Evolutionary conservation across 35 echinoderm and acorn worm genomes (phyloP).

Genomic region (Diadema setosum): DNA sequence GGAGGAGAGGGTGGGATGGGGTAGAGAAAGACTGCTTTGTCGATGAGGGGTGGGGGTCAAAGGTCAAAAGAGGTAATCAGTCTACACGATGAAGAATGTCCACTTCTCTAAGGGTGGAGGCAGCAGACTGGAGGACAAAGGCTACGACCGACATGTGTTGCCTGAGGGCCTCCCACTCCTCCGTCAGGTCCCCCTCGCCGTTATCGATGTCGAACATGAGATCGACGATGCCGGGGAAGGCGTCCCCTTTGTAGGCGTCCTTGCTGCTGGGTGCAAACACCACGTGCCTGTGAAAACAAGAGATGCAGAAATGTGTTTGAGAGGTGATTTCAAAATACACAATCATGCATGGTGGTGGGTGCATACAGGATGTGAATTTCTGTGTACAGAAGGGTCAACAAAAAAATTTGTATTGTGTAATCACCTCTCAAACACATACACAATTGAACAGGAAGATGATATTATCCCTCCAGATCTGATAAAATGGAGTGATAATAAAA

Average conservation of each 20-base stretch:
- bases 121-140: conserved; percentile 74
- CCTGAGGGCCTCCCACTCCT: conserved; percentile 59
- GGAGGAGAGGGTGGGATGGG: no score
- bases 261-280: conserved; percentile 92
- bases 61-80: no score
- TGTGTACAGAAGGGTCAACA: no score
- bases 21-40: no score
- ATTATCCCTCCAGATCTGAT: no score
- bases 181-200: conserved; percentile 6
- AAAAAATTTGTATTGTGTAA: no score
- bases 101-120: conserved; percentile 71
- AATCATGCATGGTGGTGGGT: not conserved
- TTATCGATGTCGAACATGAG: conserved; percentile 86
- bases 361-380: no score
- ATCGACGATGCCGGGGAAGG: conserved; percentile 83
- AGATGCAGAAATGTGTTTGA: not conserved
- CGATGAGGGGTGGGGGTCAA: no score
- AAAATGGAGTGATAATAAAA: no score
- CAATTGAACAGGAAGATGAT: no score
- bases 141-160: conserved; percentile 86
- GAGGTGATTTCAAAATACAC: not conserved
- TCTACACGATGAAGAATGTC: conserved; percentile 27
- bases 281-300: conserved; percentile 68
- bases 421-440: no score
- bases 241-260: conserved; percentile 62